Evolutionary conservation across 30 jellyfish, hydroid and myxozoan genomes (phyloP).

Genomic region (Mastigias papua): DNA sequence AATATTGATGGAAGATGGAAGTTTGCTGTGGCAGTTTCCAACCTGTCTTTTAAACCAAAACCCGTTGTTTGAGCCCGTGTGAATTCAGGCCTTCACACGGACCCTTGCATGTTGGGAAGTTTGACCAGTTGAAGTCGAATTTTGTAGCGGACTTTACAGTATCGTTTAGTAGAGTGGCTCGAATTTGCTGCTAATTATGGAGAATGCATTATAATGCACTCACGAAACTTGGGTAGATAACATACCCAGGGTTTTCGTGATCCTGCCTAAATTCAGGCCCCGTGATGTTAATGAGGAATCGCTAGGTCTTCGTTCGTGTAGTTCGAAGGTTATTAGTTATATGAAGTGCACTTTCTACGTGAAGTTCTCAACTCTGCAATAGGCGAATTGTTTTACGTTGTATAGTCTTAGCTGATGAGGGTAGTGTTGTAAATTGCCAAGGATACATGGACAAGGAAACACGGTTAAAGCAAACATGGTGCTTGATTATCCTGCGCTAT

Average conservation of each 20-base stretch:
- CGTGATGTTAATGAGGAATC: too few relatives aligned
- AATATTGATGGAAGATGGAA: background rate
- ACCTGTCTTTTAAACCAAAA: conserved; percentile 1
- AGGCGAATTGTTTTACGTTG: too few relatives aligned
- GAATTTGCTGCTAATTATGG: background rate
- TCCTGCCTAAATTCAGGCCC: too few relatives aligned
- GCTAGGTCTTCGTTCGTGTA: too few relatives aligned
- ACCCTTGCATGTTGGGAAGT: background rate
- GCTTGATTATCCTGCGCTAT: background rate
- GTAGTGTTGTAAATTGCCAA: background rate
- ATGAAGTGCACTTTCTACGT: too few relatives aligned
- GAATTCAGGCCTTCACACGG: conserved; percentile 16
- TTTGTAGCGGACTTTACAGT: background rate
- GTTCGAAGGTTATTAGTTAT: too few relatives aligned
- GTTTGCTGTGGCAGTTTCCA: conserved; percentile 37
- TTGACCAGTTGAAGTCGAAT: background rate
- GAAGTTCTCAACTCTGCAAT: too few relatives aligned
- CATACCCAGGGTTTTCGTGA: too few relatives aligned
- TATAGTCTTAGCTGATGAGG: background rate
- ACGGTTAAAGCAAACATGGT: background rate
- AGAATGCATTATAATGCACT: too few relatives aligned
- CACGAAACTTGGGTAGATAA: too few relatives aligned
- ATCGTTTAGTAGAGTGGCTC: background rate
- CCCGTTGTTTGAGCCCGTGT: conserved; percentile 4
- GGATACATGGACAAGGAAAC: background rate